phyloP scores from a whole-genome alignment of 2,113 vertebrate species.

The Pipa parva region DNA sequence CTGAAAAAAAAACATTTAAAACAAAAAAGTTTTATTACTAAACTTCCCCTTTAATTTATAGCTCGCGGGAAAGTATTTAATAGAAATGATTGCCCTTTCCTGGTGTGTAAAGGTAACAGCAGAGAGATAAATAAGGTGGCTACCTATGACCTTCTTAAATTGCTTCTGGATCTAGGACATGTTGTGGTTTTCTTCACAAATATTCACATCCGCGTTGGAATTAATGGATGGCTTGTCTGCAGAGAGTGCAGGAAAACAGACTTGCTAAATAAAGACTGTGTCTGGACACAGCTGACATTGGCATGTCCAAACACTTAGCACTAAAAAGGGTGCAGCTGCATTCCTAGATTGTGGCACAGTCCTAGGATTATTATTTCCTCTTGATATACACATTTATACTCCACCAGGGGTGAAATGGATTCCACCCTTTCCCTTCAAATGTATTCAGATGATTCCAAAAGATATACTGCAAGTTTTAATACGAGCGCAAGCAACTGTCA shows the following conservation, averaged over 20 bases:
- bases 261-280: slow-evolving; percentile 50
- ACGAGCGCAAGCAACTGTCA: slow-evolving; percentile 13
- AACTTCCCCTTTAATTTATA: too few relatives aligned
- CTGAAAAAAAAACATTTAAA: too few relatives aligned
- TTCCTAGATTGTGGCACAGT: slow-evolving; percentile 54
- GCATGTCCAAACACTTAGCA: slow-evolving; percentile 57
- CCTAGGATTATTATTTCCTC: slow-evolving; percentile 39
- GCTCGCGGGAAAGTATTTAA: too few relatives aligned
- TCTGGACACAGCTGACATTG: slow-evolving; percentile 68
- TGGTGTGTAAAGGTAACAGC: too few relatives aligned
- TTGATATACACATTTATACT: slow-evolving; percentile 20
- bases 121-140: too few relatives aligned
- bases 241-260: slow-evolving; percentile 33
- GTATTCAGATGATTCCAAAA: slow-evolving; percentile 16
- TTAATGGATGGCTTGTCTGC: slow-evolving; percentile 27
- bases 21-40: too few relatives aligned
- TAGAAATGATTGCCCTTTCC: too few relatives aligned
- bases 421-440: slow-evolving; percentile 6
- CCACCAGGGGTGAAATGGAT: slow-evolving; percentile 30
- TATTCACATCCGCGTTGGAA: slow-evolving; percentile 32
- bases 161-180: slow-evolving; percentile 3
- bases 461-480: slow-evolving; percentile 9
- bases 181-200: slow-evolving; percentile 32
- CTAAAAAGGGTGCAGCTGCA: slow-evolving; percentile 58
- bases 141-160: slow-evolving; percentile 15